Conservation (phyloP, 2,797 vertebrate species). For the Arrhamphus sclerolepis region DNA sequence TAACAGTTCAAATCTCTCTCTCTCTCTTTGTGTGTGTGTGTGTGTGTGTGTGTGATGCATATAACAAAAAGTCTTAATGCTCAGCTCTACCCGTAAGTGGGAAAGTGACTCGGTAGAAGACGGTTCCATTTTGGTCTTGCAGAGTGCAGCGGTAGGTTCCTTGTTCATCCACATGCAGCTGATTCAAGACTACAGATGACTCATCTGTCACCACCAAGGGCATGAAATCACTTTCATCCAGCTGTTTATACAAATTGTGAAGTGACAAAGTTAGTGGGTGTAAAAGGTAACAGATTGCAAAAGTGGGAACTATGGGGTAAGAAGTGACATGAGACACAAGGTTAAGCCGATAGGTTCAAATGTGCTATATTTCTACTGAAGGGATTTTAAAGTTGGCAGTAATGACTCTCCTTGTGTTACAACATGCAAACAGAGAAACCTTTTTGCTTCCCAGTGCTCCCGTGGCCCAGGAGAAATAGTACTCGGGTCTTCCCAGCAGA, state of each 20-base stretch:
- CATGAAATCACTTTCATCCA: conserved; percentile 55
- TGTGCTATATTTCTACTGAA: not conserved
- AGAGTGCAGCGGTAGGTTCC: conserved; percentile 78
- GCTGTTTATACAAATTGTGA: conserved; percentile 40
- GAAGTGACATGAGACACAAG: not conserved
- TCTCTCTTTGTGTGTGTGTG: no score
- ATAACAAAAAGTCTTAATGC: not conserved
- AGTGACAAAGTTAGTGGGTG: conserved; percentile 17
- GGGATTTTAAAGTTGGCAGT: not conserved
- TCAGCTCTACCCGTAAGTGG: conserved; percentile 65
- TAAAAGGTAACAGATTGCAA: conserved; percentile 6
- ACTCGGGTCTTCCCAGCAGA: conserved; percentile 62
- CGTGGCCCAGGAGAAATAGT: conserved; percentile 72
- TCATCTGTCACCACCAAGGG: conserved; percentile 72
- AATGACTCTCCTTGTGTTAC: conserved; percentile 7
- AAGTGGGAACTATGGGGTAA: conserved; percentile 15
- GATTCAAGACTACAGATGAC: conserved; percentile 77
- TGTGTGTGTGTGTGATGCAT: not conserved
- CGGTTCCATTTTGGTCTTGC: conserved; percentile 49
- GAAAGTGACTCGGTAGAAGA: conserved; percentile 68
- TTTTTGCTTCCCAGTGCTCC: conserved; percentile 27
- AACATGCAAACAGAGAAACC: conserved; percentile 27
- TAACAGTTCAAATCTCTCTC: no score
- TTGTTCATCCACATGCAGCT: conserved; percentile 68
- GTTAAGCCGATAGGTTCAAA: not conserved